A percentile compares a stretch with the other conserved stretches of the same genome.
Conservation (phyloP, 2,888 invertebrate genomes). For the Phania funesta region DNA sequence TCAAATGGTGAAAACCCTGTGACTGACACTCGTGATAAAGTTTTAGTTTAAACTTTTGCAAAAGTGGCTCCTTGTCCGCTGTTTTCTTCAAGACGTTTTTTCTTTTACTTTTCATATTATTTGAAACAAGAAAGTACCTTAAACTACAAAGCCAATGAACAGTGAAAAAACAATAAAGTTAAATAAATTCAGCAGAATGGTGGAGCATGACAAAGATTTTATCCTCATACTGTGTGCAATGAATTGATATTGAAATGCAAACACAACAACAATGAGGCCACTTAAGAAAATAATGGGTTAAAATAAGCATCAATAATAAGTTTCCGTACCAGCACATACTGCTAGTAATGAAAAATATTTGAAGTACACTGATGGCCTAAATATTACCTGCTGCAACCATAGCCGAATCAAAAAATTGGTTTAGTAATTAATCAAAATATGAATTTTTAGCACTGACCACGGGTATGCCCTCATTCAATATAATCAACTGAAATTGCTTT, state of each 20-base stretch:
- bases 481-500: too few species aligned
- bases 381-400: too few species aligned
- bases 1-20: background rate
- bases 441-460: too few species aligned
- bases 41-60: conserved; percentile 52
- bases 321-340: too few species aligned
- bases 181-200: conserved; percentile 35
- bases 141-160: conserved; percentile 50
- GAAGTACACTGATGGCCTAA: too few species aligned
- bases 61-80: conserved; percentile 44
- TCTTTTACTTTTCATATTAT: background rate
- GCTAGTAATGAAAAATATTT: too few species aligned
- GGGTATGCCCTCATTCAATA: too few species aligned
- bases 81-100: background rate
- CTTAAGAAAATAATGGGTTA: background rate
- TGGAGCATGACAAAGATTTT: conserved; percentile 43
- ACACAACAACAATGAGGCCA: conserved; percentile 34
- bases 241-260: too few species aligned
- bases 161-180: too few species aligned
- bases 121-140: conserved; percentile 49
- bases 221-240: conserved; percentile 28
- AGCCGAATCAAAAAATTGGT: too few species aligned
- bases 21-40: conserved; percentile 39
- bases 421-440: too few species aligned
- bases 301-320: too few species aligned